Percentiles rank a stretch among this genome's conserved stretches.
These are phyloP conservation scores for Empis livida DNA, from an alignment of 2,888 invertebrate species.

Conservation along the genomic window DNA sequence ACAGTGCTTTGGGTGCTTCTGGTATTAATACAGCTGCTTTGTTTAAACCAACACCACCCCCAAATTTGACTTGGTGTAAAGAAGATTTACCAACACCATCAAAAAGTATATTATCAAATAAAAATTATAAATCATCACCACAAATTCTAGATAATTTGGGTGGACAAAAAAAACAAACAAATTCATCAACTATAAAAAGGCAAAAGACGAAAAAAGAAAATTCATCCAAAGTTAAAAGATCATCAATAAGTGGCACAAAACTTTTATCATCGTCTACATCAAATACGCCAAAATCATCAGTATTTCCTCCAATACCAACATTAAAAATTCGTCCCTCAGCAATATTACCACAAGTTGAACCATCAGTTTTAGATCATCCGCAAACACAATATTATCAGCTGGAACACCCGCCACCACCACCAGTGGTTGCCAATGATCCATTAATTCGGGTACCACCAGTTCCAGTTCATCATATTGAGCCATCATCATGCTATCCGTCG, in stretches of 20 bases:
- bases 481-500: constrained; percentile 13
- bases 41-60: constrained; percentile 45
- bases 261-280: constrained; percentile 4
- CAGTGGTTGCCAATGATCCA: constrained; percentile 11
- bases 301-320: constrained; percentile 42
- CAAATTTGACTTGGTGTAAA: constrained; percentile 60
- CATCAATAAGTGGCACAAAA: neutral
- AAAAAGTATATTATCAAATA: constrained; percentile 22
- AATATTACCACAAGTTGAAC: constrained; percentile 40
- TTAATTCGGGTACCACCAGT: constrained; percentile 17
- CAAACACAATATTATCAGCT: constrained; percentile 6
- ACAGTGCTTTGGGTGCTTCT: neutral
- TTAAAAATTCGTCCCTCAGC: constrained; percentile 29
- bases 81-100: constrained; percentile 50
- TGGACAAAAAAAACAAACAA: constrained; percentile 9
- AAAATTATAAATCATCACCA: constrained; percentile 4
- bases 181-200: neutral
- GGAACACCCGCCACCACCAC: constrained; percentile 10
- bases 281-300: constrained; percentile 13
- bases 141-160: constrained; percentile 1
- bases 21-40: neutral
- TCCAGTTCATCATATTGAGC: constrained; percentile 15
- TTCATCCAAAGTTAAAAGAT: neutral
- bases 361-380: constrained; percentile 27
- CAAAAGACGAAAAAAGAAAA: neutral